Base-by-base conservation (phyloP, 2,888 invertebrate genomes). In the Podotricha telesiphe region DNA sequence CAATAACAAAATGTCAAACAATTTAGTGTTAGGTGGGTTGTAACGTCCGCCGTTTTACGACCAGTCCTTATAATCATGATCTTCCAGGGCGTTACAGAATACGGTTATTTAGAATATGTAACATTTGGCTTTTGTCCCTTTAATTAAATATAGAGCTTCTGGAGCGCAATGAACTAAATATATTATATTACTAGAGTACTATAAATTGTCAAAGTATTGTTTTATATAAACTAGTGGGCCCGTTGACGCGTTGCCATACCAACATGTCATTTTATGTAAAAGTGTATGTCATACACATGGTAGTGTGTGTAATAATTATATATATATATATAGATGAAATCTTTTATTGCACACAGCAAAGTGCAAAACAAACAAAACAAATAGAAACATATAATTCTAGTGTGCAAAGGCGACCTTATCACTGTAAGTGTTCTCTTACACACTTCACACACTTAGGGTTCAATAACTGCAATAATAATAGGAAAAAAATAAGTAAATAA, bases 11-110 rank as follows among this genome's bases (percentile, higher is more conserved):
- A 62, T 19, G 34, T 17, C 48, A 62, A 48, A 62, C 50, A 62
- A 48, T 62, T 37, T 62, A 34, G 48, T 7, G 19, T 13, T 48
- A 58, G 58, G 61, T 48, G 13, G 17, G 37, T 3, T 17, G 50
- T 66, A 66, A 42, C 42, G 48, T 50, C 40, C 40, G 48, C n/a
- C 17, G 17, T 59, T 59, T 66, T 66, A 66, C 66, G 66, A 66
- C 50, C 22, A 20, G 56, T 42, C 59, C 59, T 59, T 59, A 51
- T 59, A 66, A 59, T 50, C 50, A 62, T 62, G 62, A 62, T 47
- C 37, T 37, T 62, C 62, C 48, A 20, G n/a, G 17, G 37, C 48
- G 13, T 62, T 48, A 48, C 48, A 17, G 61, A 47, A 37, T 50
- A 62, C 48, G 5, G 34, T 37, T 37, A 50, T 62, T 62, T 48